Evolutionary conservation across 2,797 vertebrate genomes (phyloP), one percentile per base, ranked within the genome.

Genomic region (Hoplostethus atlanticus): DNA sequence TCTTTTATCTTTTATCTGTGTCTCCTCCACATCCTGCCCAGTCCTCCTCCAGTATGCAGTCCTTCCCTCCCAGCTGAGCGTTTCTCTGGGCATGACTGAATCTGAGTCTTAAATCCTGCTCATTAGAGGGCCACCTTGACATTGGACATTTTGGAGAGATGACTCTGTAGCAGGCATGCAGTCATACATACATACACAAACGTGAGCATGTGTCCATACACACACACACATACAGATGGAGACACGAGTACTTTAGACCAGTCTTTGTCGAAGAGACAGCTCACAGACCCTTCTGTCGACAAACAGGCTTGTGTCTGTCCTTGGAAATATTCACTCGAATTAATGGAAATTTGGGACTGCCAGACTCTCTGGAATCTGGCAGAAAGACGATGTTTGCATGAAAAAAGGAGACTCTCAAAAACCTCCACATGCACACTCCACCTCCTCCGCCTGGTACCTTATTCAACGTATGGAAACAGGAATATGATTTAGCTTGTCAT

Each of bases 271-370:
- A 64, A 31, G 70, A 71, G 50, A 81, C 77, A 68, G 51, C n/a
- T 57, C 62, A 89, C 75, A 81, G 75, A 76, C 80, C 64, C 66
- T 38, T 80, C 79, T 85, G 79, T 85, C 68, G 56, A 77, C 80
- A 88, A 89, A 81, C 66, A 75, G 68, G 38, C 68, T 80, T 64
- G 64, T 82, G 79, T 86, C 68, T 84, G 68, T 55, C 63, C 46
- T 56, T 84, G 81, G 78, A 92, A 87, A 89, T 70, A 71, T 81
- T 85, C 83, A 61, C 17, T 68, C 42, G 87, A 86, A 86, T 86
- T 58, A 81, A 80, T 72, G 75, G 88, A 89, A 85, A 85, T 57
- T 38, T 66, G 79, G 52, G 59, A 38, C 66, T 82, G 76, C 77
- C 80, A 86, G 72, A 72, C 74, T 73, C 77, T 64, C 74, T 84